phyloP scores from a whole-genome alignment of 2,888 invertebrate genomes.

The Drosophila phalerata region DNA sequence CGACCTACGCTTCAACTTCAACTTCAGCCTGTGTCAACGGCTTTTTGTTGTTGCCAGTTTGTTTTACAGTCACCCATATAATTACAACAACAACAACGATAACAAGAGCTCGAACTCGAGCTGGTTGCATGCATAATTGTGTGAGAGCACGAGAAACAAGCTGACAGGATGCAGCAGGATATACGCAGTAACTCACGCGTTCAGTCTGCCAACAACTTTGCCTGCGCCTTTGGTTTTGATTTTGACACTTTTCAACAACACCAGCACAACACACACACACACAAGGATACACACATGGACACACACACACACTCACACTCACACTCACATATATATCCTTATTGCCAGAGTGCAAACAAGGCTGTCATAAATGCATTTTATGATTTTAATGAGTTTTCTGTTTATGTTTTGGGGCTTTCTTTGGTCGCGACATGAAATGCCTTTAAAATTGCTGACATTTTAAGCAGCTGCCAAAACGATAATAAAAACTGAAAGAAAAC shows the following conservation, averaged over 20 bases:
- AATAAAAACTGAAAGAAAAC: constrained; percentile 41
- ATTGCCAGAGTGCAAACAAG: constrained; percentile 75
- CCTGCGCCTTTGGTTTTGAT: constrained; percentile 73
- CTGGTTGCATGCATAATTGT: constrained; percentile 75
- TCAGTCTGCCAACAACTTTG: constrained; percentile 58
- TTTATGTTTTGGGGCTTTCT: constrained; percentile 61
- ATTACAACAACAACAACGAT: constrained; percentile 66
- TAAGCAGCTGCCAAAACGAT: constrained; percentile 47
- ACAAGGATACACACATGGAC: neutral
- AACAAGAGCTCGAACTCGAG: constrained; percentile 47
- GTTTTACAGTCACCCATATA: constrained; percentile 69
- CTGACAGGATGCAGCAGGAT: constrained; percentile 55
- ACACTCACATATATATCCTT: constrained; percentile 41
- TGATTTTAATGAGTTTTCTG: constrained; percentile 82
- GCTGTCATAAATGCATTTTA: constrained; percentile 80
- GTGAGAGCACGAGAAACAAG: constrained; percentile 68
- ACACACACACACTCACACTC: constrained; percentile 5
- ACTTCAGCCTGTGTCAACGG: constrained; percentile 20
- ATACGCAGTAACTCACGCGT: constrained; percentile 51
- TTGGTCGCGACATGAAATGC: constrained; percentile 9
- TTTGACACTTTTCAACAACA: constrained; percentile 73
- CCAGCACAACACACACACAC: constrained; percentile 12
- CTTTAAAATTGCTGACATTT: constrained; percentile 41
- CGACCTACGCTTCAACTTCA: neutral
- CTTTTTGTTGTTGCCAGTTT: constrained; percentile 69